Evolutionary conservation across 2,113 vertebrate genomes (phyloP), one percentile per base, ranked within the genome.

Genomic region (Trematocara stigmaticum): DNA sequence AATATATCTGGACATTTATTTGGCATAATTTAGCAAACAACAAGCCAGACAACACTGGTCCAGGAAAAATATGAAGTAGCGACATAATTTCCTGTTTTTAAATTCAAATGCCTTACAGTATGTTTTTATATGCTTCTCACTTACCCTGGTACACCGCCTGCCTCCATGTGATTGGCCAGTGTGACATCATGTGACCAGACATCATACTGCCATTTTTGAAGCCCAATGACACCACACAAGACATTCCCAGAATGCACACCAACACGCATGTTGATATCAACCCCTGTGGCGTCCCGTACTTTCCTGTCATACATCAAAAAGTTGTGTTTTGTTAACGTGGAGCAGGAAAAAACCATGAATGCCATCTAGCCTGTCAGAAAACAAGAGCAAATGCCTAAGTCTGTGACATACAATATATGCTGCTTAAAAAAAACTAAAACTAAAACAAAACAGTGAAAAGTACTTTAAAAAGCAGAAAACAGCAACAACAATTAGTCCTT

Each of bases 101-200:
- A 34, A 26, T 20, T 49, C 0, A 57, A 66, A 61, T 10, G 0
- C 1, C 2, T 3, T 57, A 26, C 57, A 76, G 3, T 34, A 18
- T 52, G 18, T 12, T 51, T 61, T 51, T 16, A 49, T 12, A 18
- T 40, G 13, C 3, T 5, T 40, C 34, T 82, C 9, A 80, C 97
- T 97, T 96, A 99, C 98, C 98, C 98, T 2, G 98, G 98, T 13
- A 99, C 97, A 83, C 98, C 98, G 45, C 98, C 98, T 87, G 98
- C 98, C 89, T 99, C 98, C 98, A 99, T 99, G 90, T 99, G 98
- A 91, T 99, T 99, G 92, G 98, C 98, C 91, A 99, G 91, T 6
- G 98, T 99, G 29, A 99, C 98, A 23, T 99, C 98, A 47, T 99
- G 98, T 59, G 98, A 99, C 98, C 98, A 99, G 12, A 99, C 98